Percentiles rank a stretch among this genome's conserved stretches.
phyloP scores from a whole-genome alignment of 2,113 vertebrate species.

The Passer montanus region DNA sequence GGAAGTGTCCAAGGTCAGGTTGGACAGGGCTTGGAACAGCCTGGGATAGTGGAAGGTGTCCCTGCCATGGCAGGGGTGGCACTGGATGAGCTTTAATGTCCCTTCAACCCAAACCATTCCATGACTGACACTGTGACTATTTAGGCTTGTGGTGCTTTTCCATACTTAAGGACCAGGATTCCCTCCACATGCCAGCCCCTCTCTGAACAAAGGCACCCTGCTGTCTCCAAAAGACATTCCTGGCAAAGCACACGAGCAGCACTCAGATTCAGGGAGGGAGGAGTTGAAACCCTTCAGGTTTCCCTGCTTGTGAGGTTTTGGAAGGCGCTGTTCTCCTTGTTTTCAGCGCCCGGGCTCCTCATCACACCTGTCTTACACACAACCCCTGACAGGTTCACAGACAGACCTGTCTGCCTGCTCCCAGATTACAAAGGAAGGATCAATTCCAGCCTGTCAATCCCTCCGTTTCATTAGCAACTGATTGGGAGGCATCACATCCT shows the following conservation, averaged over 20 bases:
- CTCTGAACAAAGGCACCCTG: background rate
- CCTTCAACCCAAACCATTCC: background rate
- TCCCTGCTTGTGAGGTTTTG: background rate
- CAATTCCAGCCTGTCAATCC: conserved; percentile 58
- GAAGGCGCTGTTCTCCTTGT: conserved; percentile 19
- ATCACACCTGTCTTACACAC: conserved; percentile 41
- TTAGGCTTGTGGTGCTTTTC: accelerated
- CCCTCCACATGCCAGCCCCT: accelerated
- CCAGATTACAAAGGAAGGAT: conserved; percentile 42
- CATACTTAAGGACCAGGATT: background rate
- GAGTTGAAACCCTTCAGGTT: background rate
- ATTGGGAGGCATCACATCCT: conserved; percentile 16
- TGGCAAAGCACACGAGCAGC: background rate
- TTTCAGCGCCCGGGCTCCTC: background rate
- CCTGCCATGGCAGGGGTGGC: background rate
- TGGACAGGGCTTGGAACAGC: accelerated
- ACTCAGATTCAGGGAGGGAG: background rate
- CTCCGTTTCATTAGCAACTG: conserved; percentile 7
- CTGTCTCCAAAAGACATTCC: background rate
- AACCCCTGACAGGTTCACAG: conserved; percentile 39
- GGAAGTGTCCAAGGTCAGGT: accelerated
- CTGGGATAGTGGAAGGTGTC: background rate
- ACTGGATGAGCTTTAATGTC: background rate
- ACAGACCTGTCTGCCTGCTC: background rate
- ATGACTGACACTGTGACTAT: background rate